Conservation (phyloP, 2,888 invertebrate species). For the Taphrorychus bicolor region DNA sequence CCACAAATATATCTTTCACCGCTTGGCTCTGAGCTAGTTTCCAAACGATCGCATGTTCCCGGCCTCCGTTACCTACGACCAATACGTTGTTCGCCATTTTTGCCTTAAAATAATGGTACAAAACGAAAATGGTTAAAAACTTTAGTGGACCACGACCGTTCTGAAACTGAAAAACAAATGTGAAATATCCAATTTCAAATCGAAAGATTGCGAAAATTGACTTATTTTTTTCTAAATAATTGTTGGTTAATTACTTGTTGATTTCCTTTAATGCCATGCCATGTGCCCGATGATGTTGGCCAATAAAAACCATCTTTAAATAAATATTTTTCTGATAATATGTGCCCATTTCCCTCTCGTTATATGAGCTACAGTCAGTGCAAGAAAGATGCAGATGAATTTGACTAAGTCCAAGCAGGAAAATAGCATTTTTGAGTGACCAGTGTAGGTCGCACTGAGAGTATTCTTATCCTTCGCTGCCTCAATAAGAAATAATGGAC, state of each 20-base stretch:
- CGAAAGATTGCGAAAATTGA: background rate
- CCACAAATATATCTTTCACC: slow-evolving; percentile 76
- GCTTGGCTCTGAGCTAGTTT: slow-evolving; percentile 82
- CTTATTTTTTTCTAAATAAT: slow-evolving; percentile 8
- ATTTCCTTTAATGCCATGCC: too few species aligned
- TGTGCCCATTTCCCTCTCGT: background rate
- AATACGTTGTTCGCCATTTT: slow-evolving; percentile 67
- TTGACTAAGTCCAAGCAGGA: too few species aligned
- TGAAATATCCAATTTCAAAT: background rate
- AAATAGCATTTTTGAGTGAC: too few species aligned
- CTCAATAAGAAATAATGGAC: too few species aligned
- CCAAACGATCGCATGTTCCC: slow-evolving; percentile 97
- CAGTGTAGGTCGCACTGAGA: too few species aligned
- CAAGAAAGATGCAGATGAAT: too few species aligned
- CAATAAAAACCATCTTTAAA: too few species aligned
- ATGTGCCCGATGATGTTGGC: slow-evolving; percentile 20
- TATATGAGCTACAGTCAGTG: too few species aligned
- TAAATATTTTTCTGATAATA: too few species aligned
- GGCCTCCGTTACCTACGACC: slow-evolving; percentile 90
- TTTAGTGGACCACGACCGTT: background rate
- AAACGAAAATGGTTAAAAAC: slow-evolving; percentile 23
- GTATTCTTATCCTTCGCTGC: too few species aligned
- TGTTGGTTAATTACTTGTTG: slow-evolving; percentile 31
- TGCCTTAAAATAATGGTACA: slow-evolving; percentile 23
- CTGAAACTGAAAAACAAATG: background rate